Percentiles rank a stretch among this genome's conserved stretches.
phyloP scores from a whole-genome alignment of 2,113 vertebrate genomes.

The Phrynocephalus versicolor region DNA sequence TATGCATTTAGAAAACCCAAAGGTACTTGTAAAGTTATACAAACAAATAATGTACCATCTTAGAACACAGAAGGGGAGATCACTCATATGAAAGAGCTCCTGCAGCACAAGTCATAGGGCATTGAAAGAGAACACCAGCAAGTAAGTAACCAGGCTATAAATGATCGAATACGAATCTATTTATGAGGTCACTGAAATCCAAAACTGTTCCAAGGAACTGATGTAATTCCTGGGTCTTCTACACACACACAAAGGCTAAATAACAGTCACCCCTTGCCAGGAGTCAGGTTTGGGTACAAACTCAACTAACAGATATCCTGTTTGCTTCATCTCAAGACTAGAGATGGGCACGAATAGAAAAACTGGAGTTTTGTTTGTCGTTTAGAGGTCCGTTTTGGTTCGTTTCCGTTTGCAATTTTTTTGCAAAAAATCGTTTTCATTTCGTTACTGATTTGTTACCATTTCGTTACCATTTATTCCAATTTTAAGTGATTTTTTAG shows the following conservation, averaged over 20 bases:
- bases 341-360: too few relatives aligned
- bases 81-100: background rate
- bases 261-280: background rate
- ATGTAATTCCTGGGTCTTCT: background rate
- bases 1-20: background rate
- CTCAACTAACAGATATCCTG: background rate
- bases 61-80: background rate
- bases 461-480: too few relatives aligned
- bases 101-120: background rate
- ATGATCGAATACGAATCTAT: background rate
- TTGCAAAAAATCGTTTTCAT: too few relatives aligned
- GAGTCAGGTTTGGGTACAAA: too few relatives aligned
- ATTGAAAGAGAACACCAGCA: background rate
- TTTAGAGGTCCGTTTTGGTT: too few relatives aligned
- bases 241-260: background rate
- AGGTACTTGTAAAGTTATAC: background rate
- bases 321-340: background rate
- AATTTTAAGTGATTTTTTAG: too few relatives aligned
- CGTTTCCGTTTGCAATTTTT: too few relatives aligned
- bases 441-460: background rate
- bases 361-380: too few relatives aligned
- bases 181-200: background rate
- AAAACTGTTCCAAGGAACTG: background rate
- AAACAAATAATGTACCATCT: background rate
- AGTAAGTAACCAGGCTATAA: background rate